A percentile compares a stretch with the other conserved stretches of the same genome.
phyloP scores from a whole-genome alignment of 1,140 invertebrate species.

The Lepidurus apus region DNA sequence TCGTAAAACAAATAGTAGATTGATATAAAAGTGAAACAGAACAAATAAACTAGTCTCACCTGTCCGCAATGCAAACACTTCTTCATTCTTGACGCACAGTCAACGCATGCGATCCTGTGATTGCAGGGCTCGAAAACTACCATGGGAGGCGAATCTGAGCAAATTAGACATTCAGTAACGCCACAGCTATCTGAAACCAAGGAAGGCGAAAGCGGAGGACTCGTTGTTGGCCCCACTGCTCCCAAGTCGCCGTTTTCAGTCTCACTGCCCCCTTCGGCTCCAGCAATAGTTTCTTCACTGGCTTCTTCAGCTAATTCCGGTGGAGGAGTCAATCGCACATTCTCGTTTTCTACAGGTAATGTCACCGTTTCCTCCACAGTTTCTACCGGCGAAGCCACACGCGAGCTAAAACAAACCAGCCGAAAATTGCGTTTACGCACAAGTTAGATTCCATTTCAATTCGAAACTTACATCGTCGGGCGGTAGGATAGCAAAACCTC shows the following conservation, averaged over 20 bases:
- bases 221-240: neutral
- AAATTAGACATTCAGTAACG: constrained; percentile 60
- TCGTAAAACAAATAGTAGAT: neutral
- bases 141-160: constrained; percentile 58
- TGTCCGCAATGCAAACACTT: constrained; percentile 67
- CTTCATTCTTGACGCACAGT: constrained; percentile 71
- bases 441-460: neutral
- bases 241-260: neutral
- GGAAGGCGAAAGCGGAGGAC: neutral
- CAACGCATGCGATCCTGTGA: constrained; percentile 66
- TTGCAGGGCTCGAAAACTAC: constrained; percentile 67
- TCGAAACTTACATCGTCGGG: neutral
- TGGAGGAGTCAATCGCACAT: neutral
- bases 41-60: neutral
- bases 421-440: too few species aligned
- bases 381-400: neutral
- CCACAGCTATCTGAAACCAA: neutral
- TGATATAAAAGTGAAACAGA: neutral
- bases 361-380: too few species aligned
- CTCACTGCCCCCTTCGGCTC: neutral
- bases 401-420: neutral
- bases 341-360: neutral
- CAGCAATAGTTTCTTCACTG: constrained; percentile 23
- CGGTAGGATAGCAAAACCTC: constrained; percentile 32
- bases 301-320: constrained; percentile 32